These are phyloP conservation scores for Leptobrachium ailaonicum DNA, from an alignment of 2,113 vertebrate species.

Conservation along the genomic window DNA sequence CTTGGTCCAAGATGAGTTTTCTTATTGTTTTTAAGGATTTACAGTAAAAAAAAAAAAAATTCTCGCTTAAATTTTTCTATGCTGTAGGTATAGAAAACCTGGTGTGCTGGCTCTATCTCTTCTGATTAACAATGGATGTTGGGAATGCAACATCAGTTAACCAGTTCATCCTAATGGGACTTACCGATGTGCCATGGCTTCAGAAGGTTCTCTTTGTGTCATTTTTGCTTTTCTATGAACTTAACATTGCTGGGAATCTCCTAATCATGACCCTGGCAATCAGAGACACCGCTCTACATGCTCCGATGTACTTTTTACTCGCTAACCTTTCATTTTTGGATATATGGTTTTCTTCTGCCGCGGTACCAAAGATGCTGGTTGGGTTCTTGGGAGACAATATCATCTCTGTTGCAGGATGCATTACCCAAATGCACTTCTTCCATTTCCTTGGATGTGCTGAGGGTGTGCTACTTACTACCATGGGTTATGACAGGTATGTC, in stretches of 20 bases:
- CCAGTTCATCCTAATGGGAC: slow-evolving; percentile 20
- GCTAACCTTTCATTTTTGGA: slow-evolving; percentile 50
- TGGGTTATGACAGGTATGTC: slow-evolving; percentile 61
- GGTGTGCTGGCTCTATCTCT: not conserved
- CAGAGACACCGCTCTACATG: not conserved
- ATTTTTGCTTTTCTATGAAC: not conserved
- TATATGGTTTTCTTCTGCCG: slow-evolving; percentile 45
- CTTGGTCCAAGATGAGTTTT: no score
- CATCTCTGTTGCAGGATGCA: slow-evolving; percentile 49
- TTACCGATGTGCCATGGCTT: not conserved
- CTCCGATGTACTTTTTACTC: slow-evolving; percentile 46
- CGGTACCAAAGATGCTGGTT: slow-evolving; percentile 55
- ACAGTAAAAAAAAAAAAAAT: no score
- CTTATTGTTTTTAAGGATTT: no score
- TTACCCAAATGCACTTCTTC: slow-evolving; percentile 51
- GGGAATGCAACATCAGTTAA: not conserved
- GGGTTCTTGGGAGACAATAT: slow-evolving; percentile 38
- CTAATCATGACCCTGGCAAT: slow-evolving; percentile 13
- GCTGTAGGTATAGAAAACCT: no score
- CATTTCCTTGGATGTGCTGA: not conserved
- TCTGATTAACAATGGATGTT: not conserved
- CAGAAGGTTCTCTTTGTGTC: not conserved
- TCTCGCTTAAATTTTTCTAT: no score
- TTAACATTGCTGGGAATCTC: slow-evolving; percentile 13
- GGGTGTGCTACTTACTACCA: slow-evolving; percentile 54